Evolutionary conservation across 2,888 invertebrate species (phyloP).

Genomic region (Zygaena filipendulae): DNA sequence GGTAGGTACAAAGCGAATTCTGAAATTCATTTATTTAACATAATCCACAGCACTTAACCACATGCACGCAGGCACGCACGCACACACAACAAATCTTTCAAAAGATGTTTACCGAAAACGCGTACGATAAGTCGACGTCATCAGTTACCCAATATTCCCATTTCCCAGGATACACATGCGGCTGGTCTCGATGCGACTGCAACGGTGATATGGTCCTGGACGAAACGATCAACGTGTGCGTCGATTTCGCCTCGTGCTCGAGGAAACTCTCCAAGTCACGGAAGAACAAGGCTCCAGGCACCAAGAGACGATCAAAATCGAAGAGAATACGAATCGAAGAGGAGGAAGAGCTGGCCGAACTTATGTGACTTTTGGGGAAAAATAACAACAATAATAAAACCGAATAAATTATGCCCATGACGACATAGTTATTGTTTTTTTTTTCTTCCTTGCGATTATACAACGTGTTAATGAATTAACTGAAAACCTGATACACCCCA

Average conservation of each 20-base stretch:
- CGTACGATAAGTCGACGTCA: too few relatives aligned
- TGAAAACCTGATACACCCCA: too few relatives aligned
- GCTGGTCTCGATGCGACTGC: conserved; percentile 56
- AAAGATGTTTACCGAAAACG: too few relatives aligned
- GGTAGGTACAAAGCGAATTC: too few relatives aligned
- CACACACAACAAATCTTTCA: too few relatives aligned
- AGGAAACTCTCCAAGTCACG: neutral
- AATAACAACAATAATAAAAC: too few relatives aligned
- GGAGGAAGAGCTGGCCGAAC: conserved; percentile 7
- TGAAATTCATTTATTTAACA: neutral
- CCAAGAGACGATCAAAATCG: neutral
- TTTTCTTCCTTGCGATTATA: too few relatives aligned
- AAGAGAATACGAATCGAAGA: conserved; percentile 2
- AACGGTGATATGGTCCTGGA: conserved; percentile 30
- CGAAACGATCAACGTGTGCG: conserved; percentile 25
- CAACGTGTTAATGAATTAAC: too few relatives aligned
- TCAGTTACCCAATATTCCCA: too few relatives aligned
- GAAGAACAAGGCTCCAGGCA: neutral
- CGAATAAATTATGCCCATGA: conserved; percentile 12
- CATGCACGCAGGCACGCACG: too few relatives aligned
- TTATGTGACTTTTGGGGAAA: conserved; percentile 14
- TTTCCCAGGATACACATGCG: conserved; percentile 40
- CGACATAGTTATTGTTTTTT: conserved; percentile 21
- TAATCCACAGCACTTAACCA: too few relatives aligned
- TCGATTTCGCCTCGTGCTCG: conserved; percentile 19